Evolutionary conservation across 2,797 vertebrate species (phyloP), one percentile per base, ranked within the genome.

Genomic region (Acanthis flammea): DNA sequence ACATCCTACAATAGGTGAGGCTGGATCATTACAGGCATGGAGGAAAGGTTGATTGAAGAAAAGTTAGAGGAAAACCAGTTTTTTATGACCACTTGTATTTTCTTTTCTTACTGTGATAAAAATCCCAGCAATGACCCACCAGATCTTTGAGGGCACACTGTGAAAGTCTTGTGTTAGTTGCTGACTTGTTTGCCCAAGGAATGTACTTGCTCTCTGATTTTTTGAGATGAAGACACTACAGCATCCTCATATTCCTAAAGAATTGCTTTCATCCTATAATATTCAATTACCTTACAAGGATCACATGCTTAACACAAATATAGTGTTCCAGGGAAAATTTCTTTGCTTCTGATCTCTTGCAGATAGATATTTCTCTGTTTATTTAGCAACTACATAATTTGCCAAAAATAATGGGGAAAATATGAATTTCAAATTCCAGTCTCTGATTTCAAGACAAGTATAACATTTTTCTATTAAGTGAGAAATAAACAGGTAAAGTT

Each of bases 401-500:
- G 44, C 80, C 78, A 88, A 96, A 96, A 91, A 78, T 73, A 92
- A 65, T 31, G 37, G 16, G 33, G 31, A 65, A 86, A 87, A 91
- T 16, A 87, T 1, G 50, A 73, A 25, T 71, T 94, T 86, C 68
- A 72, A 81, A 90, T 83, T 75, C 23, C 4, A 6, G 28, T 62
- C 55, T 86, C 31, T 53, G 31, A 83, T 84, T 67, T 86, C 3
- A 4, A 91, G 66, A 81, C 35, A 95, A 90, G 77, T 62, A 66
- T 24, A 94, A 37, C 27, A 58, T 7, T 68, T 54, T 75, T 68
- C 50, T 67, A 48, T 21, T 42, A 47, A 87, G 30, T 31, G 83
- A 75, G 60, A 94, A 87, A 74, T 66, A 23, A 88, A 85, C 30
- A 67, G 37, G 47, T 82, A 53, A 16, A 44, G 27, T 25, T 25